These are phyloP conservation scores for Syngnathus rostellatus DNA, from an alignment of 2,797 vertebrate species.

Conservation along the genomic window DNA sequence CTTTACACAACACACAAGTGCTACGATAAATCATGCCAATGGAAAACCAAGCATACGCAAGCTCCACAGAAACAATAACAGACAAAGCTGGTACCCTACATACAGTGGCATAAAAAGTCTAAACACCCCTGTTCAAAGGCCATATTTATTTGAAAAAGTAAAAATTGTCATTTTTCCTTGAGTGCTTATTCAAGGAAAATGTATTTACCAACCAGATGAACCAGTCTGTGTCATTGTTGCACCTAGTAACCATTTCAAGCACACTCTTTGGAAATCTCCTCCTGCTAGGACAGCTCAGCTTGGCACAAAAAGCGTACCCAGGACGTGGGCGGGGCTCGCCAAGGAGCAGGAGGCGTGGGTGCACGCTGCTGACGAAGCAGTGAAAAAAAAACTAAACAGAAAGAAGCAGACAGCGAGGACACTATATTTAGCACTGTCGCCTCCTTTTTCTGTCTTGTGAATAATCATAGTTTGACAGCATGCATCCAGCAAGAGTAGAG, in stretches of 20 bases:
- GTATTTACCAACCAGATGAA: not conserved
- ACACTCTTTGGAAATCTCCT: not conserved
- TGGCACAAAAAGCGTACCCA: not conserved
- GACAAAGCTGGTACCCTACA: not conserved
- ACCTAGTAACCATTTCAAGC: not conserved
- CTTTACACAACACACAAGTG: constrained; percentile 26
- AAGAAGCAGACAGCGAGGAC: constrained; percentile 35
- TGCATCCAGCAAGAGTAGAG: constrained; percentile 62
- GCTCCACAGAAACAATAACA: not conserved
- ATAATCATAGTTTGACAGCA: constrained; percentile 66
- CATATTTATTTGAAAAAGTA: not conserved
- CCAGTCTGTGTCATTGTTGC: not conserved
- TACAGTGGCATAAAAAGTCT: not conserved
- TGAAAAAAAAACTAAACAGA: constrained; percentile 48
- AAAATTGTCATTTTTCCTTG: not conserved
- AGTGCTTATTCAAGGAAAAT: too few relatives aligned
- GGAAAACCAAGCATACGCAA: constrained; percentile 4
- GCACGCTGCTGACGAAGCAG: constrained; percentile 33
- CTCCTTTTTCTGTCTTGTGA: constrained; percentile 66
- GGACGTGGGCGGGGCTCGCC: not conserved
- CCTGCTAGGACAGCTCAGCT: not conserved
- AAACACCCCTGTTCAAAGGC: not conserved
- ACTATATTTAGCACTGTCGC: constrained; percentile 78
- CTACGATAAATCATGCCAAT: not conserved
- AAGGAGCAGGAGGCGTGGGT: not conserved